Conservation (phyloP, 2,888 invertebrate genomes). For the Tetrapedia diversipes region DNA sequence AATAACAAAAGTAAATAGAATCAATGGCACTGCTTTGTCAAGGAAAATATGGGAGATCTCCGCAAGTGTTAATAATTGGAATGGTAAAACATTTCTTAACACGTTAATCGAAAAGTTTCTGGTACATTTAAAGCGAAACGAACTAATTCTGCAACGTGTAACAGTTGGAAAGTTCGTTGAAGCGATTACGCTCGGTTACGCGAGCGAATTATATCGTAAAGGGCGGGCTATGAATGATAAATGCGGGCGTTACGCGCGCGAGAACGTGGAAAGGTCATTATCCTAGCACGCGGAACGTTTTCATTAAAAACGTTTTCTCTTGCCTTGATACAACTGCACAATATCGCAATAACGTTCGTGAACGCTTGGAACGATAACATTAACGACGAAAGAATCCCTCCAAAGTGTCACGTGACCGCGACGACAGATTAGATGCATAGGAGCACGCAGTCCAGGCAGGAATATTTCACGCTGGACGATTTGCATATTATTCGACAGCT, state of each 20-base stretch:
- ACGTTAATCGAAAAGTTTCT: too few relatives aligned
- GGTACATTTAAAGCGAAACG: not conserved
- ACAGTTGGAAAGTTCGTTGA: slow-evolving; percentile 12
- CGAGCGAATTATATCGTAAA: not conserved
- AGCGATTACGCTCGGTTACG: slow-evolving; percentile 4
- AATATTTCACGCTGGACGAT: too few relatives aligned
- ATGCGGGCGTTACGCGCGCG: slow-evolving; percentile 18
- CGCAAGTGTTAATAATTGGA: too few relatives aligned
- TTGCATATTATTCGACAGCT: not conserved
- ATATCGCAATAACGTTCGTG: too few relatives aligned
- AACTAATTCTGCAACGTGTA: not conserved
- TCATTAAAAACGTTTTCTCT: too few relatives aligned
- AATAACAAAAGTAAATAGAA: too few relatives aligned
- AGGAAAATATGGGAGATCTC: too few relatives aligned
- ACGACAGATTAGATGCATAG: too few relatives aligned
- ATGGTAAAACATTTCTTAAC: too few relatives aligned
- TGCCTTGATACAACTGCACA: too few relatives aligned
- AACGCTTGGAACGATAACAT: not conserved
- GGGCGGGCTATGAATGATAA: slow-evolving; percentile 19
- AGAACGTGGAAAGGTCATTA: slow-evolving; percentile 18
- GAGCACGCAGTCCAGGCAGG: too few relatives aligned
- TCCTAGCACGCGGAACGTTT: slow-evolving; percentile 21
- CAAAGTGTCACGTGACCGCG: not conserved
- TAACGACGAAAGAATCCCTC: not conserved
- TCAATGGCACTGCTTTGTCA: too few relatives aligned